Evolutionary conservation across 2,797 vertebrate genomes (phyloP).

Genomic region (Platalea minor): DNA sequence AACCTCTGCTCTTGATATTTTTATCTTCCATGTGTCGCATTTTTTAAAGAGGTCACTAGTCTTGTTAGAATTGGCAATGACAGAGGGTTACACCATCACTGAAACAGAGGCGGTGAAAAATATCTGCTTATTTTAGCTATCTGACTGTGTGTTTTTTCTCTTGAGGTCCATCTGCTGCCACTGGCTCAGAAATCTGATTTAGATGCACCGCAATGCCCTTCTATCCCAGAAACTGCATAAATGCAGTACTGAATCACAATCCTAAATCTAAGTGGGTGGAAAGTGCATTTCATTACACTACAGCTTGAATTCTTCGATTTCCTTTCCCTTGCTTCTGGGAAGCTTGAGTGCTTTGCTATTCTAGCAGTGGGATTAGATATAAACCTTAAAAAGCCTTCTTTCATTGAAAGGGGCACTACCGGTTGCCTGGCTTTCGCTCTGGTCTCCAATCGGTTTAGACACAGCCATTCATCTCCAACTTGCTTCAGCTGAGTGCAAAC

Average conservation of each 20-base stretch:
- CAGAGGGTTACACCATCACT: not conserved
- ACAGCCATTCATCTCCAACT: not conserved
- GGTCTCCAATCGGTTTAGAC: not conserved
- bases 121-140: constrained; percentile 44
- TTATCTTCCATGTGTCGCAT: not conserved
- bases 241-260: constrained; percentile 38
- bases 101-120: not conserved
- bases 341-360: not conserved
- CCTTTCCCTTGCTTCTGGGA: not conserved
- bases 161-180: constrained; percentile 47
- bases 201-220: constrained; percentile 14
- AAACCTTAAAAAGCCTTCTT: not conserved
- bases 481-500: not conserved
- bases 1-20: constrained; percentile 15
- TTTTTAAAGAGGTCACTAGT: constrained; percentile 13
- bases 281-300: constrained; percentile 26
- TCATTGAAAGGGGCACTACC: not conserved
- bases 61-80: constrained; percentile 9
- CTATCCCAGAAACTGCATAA: constrained; percentile 38
- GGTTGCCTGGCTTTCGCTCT: not conserved
- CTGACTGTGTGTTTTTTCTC: not conserved
- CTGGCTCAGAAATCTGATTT: constrained; percentile 43
- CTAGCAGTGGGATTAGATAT: not conserved
- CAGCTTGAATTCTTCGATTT: constrained; percentile 25
- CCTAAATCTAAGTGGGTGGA: constrained; percentile 53